Evolutionary conservation across 1,140 invertebrate species (phyloP).

Genomic region (Andrena cerasifolii): DNA sequence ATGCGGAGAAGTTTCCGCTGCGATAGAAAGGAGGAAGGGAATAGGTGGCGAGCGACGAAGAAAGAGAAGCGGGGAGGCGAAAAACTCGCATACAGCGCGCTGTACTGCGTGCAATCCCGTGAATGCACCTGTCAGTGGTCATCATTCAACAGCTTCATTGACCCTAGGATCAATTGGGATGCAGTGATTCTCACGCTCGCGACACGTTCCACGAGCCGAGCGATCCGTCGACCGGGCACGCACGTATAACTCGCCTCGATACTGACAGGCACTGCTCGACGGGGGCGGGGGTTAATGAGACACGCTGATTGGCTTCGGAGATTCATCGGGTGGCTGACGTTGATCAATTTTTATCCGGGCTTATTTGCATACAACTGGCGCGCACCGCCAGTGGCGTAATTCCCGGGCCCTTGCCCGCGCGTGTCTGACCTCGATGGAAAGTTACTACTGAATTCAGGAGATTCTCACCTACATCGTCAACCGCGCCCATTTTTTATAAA

Average conservation of each 20-base stretch:
- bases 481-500: too few species aligned
- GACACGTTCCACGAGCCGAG: slow-evolving; percentile 48
- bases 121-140: slow-evolving; percentile 75
- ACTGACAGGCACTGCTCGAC: slow-evolving; percentile 68
- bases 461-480: not conserved
- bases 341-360: slow-evolving; percentile 72
- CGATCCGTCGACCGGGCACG: slow-evolving; percentile 12
- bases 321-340: slow-evolving; percentile 72
- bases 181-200: slow-evolving; percentile 72
- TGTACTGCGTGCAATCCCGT: slow-evolving; percentile 66
- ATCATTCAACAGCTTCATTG: slow-evolving; percentile 77
- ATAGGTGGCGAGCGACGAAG: too few species aligned
- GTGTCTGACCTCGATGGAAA: slow-evolving; percentile 26
- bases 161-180: slow-evolving; percentile 75
- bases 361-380: slow-evolving; percentile 73
- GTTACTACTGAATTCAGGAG: slow-evolving; percentile 45
- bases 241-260: slow-evolving; percentile 26
- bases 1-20: too few species aligned
- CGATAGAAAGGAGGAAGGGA: too few species aligned
- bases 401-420: not conserved
- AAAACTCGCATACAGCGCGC: slow-evolving; percentile 63
- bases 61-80: slow-evolving; percentile 42
- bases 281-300: slow-evolving; percentile 74
- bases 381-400: slow-evolving; percentile 65
- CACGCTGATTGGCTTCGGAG: slow-evolving; percentile 72